phyloP scores from a whole-genome alignment of 2,113 vertebrate genomes.

The Bos javanicus region DNA sequence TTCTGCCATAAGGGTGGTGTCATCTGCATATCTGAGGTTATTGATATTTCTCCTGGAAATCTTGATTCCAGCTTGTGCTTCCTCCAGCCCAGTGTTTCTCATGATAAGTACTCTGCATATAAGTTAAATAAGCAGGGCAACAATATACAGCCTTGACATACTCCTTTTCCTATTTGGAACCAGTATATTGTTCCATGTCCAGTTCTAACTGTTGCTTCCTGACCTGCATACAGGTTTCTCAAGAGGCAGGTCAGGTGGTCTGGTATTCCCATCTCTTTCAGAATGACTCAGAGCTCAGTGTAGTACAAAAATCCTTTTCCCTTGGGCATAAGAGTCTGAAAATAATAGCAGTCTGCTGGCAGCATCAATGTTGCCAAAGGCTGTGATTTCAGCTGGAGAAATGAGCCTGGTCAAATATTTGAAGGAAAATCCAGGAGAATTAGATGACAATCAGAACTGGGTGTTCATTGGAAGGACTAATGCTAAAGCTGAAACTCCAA shows the following conservation, averaged over 20 bases:
- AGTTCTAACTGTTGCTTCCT: background rate
- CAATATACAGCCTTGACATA: accelerated
- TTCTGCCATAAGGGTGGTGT: too few species aligned
- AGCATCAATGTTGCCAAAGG: background rate
- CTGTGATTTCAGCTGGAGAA: background rate
- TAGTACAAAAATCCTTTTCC: background rate
- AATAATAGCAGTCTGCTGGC: background rate
- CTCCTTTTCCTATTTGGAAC: background rate
- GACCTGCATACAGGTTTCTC: background rate
- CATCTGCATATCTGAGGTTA: too few species aligned
- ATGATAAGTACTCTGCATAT: background rate
- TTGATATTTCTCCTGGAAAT: background rate
- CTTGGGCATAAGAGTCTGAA: background rate
- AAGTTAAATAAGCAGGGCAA: background rate
- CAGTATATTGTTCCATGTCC: background rate
- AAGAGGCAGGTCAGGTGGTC: background rate
- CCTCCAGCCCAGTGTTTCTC: background rate
- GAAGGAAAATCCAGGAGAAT: background rate
- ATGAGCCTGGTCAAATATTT: background rate
- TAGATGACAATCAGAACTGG: background rate
- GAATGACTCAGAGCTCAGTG: background rate
- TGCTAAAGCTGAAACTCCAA: too few species aligned
- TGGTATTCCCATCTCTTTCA: background rate
- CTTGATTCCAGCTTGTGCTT: background rate
- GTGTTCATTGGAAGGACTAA: too few species aligned